phyloP scores from a whole-genome alignment of 2,113 vertebrate genomes.

The Cnemophilus loriae region DNA sequence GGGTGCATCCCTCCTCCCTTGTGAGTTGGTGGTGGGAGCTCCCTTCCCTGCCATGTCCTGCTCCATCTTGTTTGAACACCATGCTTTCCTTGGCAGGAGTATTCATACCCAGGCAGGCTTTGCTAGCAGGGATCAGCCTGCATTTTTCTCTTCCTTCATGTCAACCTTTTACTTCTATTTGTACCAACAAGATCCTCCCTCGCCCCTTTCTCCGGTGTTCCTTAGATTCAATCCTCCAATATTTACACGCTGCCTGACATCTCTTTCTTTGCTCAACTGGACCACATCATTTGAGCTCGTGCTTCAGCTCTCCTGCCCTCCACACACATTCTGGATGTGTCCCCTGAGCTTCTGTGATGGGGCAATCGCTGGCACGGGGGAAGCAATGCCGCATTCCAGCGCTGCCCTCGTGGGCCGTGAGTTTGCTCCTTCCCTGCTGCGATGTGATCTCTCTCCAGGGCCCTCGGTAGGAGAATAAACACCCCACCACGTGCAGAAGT shows the following conservation, averaged over 20 bases:
- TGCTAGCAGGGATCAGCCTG: not conserved
- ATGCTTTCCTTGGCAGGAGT: not conserved
- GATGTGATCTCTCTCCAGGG: not conserved
- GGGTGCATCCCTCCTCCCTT: not conserved
- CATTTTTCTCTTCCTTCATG: not conserved
- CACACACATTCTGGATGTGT: accelerated
- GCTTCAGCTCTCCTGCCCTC: not conserved
- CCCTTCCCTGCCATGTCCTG: not conserved
- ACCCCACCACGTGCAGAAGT: not conserved
- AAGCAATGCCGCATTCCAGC: not conserved
- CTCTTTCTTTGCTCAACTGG: not conserved
- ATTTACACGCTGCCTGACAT: not conserved
- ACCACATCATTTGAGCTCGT: not conserved
- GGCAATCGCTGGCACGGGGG: not conserved
- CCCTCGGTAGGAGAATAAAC: not conserved
- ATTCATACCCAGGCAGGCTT: not conserved
- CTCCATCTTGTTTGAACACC: not conserved
- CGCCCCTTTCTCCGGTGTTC: not conserved
- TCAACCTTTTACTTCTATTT: not conserved
- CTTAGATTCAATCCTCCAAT: not conserved
- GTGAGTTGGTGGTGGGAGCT: not conserved
- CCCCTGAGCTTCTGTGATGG: not conserved
- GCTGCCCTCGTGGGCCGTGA: not conserved
- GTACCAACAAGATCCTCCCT: not conserved
- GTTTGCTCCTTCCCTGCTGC: not conserved